Evolutionary conservation across 2,888 invertebrate species (phyloP).

Genomic region (Idaea biselata): DNA sequence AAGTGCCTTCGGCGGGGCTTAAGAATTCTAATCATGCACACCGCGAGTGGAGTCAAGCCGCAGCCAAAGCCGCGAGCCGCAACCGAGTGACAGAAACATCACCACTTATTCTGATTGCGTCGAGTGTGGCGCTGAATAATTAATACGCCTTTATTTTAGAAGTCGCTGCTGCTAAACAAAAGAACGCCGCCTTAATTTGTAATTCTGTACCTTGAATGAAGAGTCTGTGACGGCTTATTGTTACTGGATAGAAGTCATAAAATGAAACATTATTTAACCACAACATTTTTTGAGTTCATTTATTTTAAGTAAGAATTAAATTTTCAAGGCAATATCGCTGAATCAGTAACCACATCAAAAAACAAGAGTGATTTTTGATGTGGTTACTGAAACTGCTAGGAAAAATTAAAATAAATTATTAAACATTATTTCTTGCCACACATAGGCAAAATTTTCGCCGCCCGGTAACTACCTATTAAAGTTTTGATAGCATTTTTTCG

Average conservation of each 20-base stretch:
- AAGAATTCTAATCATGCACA: constrained; percentile 80
- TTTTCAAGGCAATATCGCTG: too few relatives aligned
- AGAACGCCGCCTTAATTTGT: constrained; percentile 64
- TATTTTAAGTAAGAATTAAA: too few relatives aligned
- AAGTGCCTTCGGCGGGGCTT: constrained; percentile 78
- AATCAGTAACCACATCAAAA: too few relatives aligned
- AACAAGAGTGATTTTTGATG: too few relatives aligned
- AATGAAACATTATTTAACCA: constrained; percentile 14
- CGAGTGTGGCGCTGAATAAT: constrained; percentile 80
- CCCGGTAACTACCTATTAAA: too few relatives aligned
- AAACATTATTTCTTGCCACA: too few relatives aligned
- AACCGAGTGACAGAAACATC: constrained; percentile 77
- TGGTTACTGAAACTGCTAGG: too few relatives aligned
- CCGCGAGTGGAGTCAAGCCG: constrained; percentile 34
- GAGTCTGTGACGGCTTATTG: constrained; percentile 2
- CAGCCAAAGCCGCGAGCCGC: constrained; percentile 37
- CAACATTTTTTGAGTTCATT: background rate
- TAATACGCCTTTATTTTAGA: constrained; percentile 76
- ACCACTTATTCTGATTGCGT: constrained; percentile 80
- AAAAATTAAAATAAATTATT: too few relatives aligned
- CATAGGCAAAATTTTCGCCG: too few relatives aligned
- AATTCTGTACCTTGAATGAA: constrained; percentile 50
- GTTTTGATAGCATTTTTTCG: too few relatives aligned
- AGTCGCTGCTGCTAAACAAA: constrained; percentile 66
- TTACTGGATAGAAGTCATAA: constrained; percentile 15